Conservation (phyloP, 2,113 vertebrate genomes). For the Malurus elegans region DNA sequence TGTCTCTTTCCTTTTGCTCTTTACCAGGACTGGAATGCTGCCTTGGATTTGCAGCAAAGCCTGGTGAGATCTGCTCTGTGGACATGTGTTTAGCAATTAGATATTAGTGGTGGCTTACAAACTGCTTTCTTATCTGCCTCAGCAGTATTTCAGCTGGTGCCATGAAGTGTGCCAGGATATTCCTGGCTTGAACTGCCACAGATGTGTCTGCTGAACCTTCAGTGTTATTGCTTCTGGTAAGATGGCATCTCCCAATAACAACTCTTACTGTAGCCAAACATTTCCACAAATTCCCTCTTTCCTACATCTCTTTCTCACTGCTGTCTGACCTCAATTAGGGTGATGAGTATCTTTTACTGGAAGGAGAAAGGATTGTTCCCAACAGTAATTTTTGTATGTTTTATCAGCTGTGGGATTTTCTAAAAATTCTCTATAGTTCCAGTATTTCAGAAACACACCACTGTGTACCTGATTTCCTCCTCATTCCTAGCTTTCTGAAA, state of each 20-base stretch:
- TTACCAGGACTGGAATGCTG: background rate
- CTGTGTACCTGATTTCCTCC: background rate
- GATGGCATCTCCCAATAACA: background rate
- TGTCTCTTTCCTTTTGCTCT: background rate
- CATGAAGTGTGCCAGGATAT: background rate
- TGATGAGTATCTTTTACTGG: background rate
- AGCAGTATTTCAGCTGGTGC: slow-evolving; percentile 5
- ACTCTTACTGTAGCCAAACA: background rate
- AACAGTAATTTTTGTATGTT: background rate
- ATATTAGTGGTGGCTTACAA: background rate
- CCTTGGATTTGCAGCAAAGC: background rate
- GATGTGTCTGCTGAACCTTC: background rate
- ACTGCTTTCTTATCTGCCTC: background rate
- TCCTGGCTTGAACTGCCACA: background rate
- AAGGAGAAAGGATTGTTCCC: background rate
- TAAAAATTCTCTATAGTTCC: background rate
- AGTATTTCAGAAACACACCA: background rate
- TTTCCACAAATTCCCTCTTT: background rate
- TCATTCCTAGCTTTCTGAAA: background rate
- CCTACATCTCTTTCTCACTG: background rate
- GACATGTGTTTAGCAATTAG: background rate
- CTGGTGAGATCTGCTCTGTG: background rate
- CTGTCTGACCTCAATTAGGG: background rate
- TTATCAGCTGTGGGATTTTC: background rate
- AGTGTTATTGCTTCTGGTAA: background rate